phyloP scores from a whole-genome alignment of 2,888 invertebrate species.

The Leucophenga montana region DNA sequence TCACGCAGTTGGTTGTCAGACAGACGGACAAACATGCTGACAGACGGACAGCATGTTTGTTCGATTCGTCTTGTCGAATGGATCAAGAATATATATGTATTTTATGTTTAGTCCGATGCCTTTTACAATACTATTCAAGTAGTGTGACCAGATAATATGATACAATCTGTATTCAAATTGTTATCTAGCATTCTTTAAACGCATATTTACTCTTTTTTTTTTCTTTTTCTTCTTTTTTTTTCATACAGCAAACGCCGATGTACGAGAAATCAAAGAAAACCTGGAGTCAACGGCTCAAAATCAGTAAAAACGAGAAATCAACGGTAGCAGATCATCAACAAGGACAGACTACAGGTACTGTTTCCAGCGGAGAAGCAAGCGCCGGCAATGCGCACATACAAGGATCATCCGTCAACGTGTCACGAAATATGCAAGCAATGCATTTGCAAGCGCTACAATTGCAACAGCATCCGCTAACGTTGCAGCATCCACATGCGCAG shows the following conservation, averaged over 20 bases:
- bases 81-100: no score
- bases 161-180: no score
- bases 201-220: no score
- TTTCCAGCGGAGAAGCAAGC: no score
- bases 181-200: no score
- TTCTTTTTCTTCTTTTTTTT: conserved; percentile 1
- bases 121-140: no score
- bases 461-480: conserved; percentile 50
- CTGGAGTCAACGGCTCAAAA: conserved; percentile 82
- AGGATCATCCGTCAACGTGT: background rate
- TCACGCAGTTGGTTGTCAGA: no score
- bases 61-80: no score
- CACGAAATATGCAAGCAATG: conserved; percentile 50
- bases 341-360: background rate
- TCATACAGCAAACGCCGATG: conserved; percentile 64
- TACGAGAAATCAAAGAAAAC: conserved; percentile 77
- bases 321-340: conserved; percentile 69
- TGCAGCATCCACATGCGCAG: conserved; percentile 22
- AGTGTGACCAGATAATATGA: no score
- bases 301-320: conserved; percentile 75
- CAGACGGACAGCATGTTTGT: no score
- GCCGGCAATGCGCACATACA: background rate
- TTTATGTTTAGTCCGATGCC: no score
- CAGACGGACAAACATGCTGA: no score
- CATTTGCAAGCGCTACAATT: conserved; percentile 52